A percentile compares a stretch with the other conserved stretches of the same genome.
Evolutionary conservation across 2,888 invertebrate species (phyloP).

Genomic region (Drosophila rubida): DNA sequence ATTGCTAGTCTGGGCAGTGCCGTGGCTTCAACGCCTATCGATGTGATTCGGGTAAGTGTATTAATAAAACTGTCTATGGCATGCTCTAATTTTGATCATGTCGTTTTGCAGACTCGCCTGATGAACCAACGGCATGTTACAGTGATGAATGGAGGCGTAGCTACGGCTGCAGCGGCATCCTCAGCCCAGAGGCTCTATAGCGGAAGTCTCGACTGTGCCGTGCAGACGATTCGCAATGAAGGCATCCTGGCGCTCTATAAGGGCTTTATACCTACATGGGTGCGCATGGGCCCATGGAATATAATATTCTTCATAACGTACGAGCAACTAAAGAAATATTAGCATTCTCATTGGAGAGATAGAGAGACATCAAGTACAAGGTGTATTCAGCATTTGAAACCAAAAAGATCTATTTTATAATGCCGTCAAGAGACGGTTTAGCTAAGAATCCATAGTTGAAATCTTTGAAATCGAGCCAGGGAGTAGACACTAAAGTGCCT

Average conservation of each 20-base stretch:
- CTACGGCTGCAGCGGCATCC: conserved; percentile 82
- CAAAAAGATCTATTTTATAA: conserved; percentile 55
- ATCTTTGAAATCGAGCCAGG: conserved; percentile 32
- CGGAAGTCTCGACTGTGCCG: conserved; percentile 93
- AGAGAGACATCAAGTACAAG: conserved; percentile 59
- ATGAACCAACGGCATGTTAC: conserved; percentile 94
- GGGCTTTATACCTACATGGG: conserved; percentile 97
- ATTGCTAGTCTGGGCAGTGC: conserved; percentile 96
- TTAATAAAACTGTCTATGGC: background rate
- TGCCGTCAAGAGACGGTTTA: conserved; percentile 24
- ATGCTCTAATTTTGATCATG: background rate
- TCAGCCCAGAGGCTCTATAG: conserved; percentile 87
- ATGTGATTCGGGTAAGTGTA: conserved; percentile 93
- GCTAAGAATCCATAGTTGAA: conserved; percentile 37
- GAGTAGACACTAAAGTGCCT: conserved; percentile 59
- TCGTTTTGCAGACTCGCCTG: conserved; percentile 90
- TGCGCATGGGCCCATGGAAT: conserved; percentile 98
- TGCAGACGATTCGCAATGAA: conserved; percentile 94
- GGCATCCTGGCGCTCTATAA: conserved; percentile 95
- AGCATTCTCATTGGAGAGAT: conserved; percentile 68
- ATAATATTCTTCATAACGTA: conserved; percentile 97
- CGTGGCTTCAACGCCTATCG: conserved; percentile 96
- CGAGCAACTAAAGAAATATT: conserved; percentile 93
- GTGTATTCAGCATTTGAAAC: conserved; percentile 68
- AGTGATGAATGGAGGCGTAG: conserved; percentile 79